These are phyloP conservation scores for Amphibalanus amphitrite DNA, from an alignment of 1,140 invertebrate species.

Conservation along the genomic window DNA sequence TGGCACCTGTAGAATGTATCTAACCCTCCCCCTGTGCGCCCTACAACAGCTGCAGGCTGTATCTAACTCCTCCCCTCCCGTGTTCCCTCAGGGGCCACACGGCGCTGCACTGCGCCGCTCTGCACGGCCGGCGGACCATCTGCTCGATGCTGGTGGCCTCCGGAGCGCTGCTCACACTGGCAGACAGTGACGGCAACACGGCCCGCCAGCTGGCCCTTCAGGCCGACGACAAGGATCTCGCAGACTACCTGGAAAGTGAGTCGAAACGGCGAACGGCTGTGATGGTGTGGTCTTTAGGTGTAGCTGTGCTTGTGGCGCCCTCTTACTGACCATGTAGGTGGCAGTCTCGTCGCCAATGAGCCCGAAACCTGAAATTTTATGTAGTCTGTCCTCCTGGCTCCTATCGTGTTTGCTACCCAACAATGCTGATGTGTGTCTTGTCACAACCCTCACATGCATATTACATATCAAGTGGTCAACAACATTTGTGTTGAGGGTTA, in stretches of 20 bases:
- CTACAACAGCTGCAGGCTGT: too few relatives aligned
- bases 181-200: slow-evolving; percentile 54
- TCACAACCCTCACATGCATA: neutral
- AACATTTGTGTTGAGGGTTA: neutral
- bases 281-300: too few relatives aligned
- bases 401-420: too few relatives aligned
- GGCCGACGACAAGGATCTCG: slow-evolving; percentile 69
- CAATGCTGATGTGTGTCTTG: too few relatives aligned
- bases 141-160: slow-evolving; percentile 82
- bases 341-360: too few relatives aligned
- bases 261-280: too few relatives aligned
- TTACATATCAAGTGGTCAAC: neutral
- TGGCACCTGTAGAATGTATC: neutral
- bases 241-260: slow-evolving; percentile 80
- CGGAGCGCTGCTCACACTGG: slow-evolving; percentile 58
- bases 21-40: neutral
- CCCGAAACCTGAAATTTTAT: too few relatives aligned
- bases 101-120: slow-evolving; percentile 76
- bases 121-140: slow-evolving; percentile 58
- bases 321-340: too few relatives aligned
- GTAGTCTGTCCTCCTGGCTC: too few relatives aligned
- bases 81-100: slow-evolving; percentile 55
- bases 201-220: slow-evolving; percentile 59
- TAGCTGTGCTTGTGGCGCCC: too few relatives aligned
- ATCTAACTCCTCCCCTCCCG: slow-evolving; percentile 3